A percentile compares a stretch with the other conserved stretches of the same genome.
Evolutionary conservation across 2,888 invertebrate genomes (phyloP).

Genomic region (Oscheius onirici): DNA sequence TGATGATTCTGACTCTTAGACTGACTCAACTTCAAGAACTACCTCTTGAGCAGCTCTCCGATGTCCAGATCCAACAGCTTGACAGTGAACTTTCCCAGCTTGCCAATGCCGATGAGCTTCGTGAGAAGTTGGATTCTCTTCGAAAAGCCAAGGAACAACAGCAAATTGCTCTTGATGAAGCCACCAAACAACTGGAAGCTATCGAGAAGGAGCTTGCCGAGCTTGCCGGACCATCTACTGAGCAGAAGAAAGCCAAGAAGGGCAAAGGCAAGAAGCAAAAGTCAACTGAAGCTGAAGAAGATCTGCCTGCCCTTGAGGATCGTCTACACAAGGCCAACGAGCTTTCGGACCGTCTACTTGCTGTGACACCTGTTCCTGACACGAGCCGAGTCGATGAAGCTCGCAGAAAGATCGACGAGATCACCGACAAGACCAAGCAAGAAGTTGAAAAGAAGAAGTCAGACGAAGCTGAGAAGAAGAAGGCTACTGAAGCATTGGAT

Average conservation of each 20-base stretch:
- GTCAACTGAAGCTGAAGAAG: background rate
- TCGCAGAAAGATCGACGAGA: constrained; percentile 16
- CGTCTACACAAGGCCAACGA: constrained; percentile 17
- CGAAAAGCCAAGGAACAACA: constrained; percentile 41
- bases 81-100: constrained; percentile 41
- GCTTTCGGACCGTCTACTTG: constrained; percentile 16
- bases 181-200: constrained; percentile 13
- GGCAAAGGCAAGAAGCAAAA: constrained; percentile 28
- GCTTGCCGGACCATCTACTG: constrained; percentile 25
- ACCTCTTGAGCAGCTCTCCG: constrained; percentile 33
- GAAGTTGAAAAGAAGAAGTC: constrained; percentile 17
- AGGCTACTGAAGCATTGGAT: background rate
- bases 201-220: constrained; percentile 40
- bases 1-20: constrained; percentile 40
- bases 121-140: constrained; percentile 37
- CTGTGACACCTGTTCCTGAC: constrained; percentile 8
- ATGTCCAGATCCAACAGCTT: constrained; percentile 22
- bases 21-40: constrained; percentile 42
- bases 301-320: constrained; percentile 13
- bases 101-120: constrained; percentile 41
- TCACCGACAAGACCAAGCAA: constrained; percentile 1
- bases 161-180: background rate
- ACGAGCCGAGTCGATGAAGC: constrained; percentile 1
- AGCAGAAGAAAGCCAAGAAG: constrained; percentile 36
- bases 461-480: constrained; percentile 10